Evolutionary conservation across 2,888 invertebrate genomes (phyloP).

Genomic region (Prenolepis imparis): DNA sequence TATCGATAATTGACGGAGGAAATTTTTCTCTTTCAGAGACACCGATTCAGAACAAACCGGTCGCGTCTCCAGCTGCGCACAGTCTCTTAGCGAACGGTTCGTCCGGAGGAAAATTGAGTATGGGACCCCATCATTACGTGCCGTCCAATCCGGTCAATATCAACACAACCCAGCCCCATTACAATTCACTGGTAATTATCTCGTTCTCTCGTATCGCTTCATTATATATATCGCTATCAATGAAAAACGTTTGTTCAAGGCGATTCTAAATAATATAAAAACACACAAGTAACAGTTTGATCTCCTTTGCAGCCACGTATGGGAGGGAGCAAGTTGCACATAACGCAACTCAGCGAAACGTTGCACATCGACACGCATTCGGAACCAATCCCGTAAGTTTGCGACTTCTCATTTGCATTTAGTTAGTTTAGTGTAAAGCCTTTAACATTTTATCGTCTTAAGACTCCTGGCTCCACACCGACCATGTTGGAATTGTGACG

Average conservation of each 20-base stretch:
- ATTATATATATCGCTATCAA: neutral
- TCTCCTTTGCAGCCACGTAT: slow-evolving; percentile 82
- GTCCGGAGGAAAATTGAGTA: slow-evolving; percentile 89
- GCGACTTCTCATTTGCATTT: neutral
- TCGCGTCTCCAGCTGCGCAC: slow-evolving; percentile 93
- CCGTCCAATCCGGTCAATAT: slow-evolving; percentile 88
- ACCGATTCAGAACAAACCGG: slow-evolving; percentile 88
- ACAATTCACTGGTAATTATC: slow-evolving; percentile 86
- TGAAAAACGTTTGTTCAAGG: neutral
- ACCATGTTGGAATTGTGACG: no score
- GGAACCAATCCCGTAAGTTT: slow-evolving; percentile 94
- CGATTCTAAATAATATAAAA: no score
- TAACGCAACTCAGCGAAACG: slow-evolving; percentile 90
- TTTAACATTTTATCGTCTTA: neutral
- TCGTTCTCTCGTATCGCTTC: slow-evolving; percentile 11
- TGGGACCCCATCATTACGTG: slow-evolving; percentile 91
- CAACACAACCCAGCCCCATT: slow-evolving; percentile 87
- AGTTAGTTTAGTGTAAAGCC: neutral
- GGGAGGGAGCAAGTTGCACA: slow-evolving; percentile 83
- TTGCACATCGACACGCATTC: slow-evolving; percentile 95
- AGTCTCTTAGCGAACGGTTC: slow-evolving; percentile 91
- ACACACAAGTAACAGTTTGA: neutral
- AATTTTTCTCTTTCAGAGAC: slow-evolving; percentile 79
- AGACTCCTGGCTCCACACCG: no score
- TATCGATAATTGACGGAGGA: neutral